Percentiles rank a stretch among this genome's conserved stretches.
These are phyloP conservation scores for Protomyctophum bolini DNA, from an alignment of 2,113 vertebrate genomes.

Conservation along the genomic window DNA sequence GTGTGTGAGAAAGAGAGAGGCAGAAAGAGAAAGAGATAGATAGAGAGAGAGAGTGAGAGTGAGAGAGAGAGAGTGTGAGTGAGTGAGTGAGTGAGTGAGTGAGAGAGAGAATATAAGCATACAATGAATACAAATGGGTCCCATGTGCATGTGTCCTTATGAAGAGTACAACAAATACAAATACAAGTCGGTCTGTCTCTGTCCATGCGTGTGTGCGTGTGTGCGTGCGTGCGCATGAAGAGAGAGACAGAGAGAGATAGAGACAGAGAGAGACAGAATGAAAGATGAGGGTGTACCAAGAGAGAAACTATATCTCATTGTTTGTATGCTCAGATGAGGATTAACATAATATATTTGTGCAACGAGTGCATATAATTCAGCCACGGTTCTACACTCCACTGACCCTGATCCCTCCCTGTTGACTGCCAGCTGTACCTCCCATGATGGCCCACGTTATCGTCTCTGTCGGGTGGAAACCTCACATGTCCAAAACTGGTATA, in stretches of 20 bases:
- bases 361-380: constrained; percentile 26
- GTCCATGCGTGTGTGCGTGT: background rate
- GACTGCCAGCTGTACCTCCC: too few relatives aligned
- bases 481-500: too few relatives aligned
- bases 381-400: constrained; percentile 24
- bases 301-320: constrained; percentile 38
- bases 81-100: background rate
- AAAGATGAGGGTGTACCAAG: constrained; percentile 3
- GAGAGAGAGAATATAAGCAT: background rate
- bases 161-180: background rate
- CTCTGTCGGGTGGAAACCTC: too few relatives aligned
- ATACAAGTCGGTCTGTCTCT: background rate
- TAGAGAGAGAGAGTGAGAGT: background rate
- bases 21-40: too few relatives aligned
- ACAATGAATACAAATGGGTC: too few relatives aligned
- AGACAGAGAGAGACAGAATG: too few relatives aligned
- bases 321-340: constrained; percentile 36
- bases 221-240: background rate
- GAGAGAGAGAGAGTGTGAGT: constrained; percentile 9
- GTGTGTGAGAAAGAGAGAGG: background rate
- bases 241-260: too few relatives aligned
- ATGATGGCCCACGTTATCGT: too few relatives aligned
- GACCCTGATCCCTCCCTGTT: constrained; percentile 12
- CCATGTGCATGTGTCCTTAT: background rate
- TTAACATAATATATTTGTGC: constrained; percentile 28